Conservation (phyloP, 2,797 vertebrate species). For the Glossophaga mutica region DNA sequence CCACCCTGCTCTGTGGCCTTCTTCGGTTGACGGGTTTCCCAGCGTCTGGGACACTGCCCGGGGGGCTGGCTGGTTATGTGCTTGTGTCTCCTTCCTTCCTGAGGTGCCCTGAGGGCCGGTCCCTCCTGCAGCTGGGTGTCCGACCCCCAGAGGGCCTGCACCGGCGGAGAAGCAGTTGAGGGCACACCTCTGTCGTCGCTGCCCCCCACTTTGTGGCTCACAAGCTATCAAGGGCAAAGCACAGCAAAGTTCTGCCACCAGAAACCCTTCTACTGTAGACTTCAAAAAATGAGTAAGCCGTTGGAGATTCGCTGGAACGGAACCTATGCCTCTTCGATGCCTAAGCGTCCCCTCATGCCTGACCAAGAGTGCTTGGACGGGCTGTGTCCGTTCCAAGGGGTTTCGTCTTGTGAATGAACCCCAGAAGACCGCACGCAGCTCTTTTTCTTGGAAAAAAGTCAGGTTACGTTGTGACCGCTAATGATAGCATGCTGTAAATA, state of each 20-base stretch:
- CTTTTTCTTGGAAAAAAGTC: conserved; percentile 24
- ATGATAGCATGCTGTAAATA: conserved; percentile 36
- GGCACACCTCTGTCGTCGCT: background rate
- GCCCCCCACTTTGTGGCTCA: background rate
- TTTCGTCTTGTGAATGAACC: background rate
- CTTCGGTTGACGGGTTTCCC: background rate
- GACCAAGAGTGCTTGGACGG: background rate
- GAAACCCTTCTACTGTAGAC: background rate
- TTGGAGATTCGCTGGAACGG: background rate
- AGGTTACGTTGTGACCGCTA: background rate
- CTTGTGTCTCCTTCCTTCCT: background rate
- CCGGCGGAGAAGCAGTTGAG: background rate
- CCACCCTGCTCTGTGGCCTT: background rate
- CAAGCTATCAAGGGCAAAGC: background rate
- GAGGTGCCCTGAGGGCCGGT: accelerated
- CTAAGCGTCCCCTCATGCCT: background rate
- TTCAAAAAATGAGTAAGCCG: background rate
- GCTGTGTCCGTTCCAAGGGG: background rate
- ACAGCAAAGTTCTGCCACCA: background rate
- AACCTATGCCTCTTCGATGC: background rate
- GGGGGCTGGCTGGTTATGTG: background rate
- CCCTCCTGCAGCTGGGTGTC: background rate
- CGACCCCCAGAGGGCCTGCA: background rate
- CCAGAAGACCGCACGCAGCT: background rate
- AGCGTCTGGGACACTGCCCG: background rate